Base-by-base conservation (phyloP, 2,888 invertebrate genomes). In the Seira sanloemensis region DNA sequence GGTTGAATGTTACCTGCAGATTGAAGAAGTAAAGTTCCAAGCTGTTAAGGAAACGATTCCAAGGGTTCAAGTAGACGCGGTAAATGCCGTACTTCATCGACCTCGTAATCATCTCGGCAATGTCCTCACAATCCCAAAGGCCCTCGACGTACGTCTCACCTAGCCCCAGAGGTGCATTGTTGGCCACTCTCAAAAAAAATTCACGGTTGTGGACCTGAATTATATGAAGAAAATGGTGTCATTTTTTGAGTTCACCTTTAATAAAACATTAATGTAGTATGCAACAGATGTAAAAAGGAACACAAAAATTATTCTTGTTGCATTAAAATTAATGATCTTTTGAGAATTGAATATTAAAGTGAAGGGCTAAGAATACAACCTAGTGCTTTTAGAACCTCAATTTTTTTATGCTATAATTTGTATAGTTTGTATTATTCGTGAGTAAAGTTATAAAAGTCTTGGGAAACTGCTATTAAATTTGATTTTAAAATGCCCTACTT, bases 11-110 rank as follows among this genome's bases (percentile, higher is more conserved):
- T n/a, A n/a, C n/a, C n/a, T n/a, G n/a, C n/a, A 85, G 58, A 46
- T 85, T 85, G 58, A 85, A 85, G 37, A 86, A 83, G 1, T 26
- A 16, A 19, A 86, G 69, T 7, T 82, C 69, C 12, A 78, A 25
- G 24, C 78, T 82, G 19, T 86, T 86, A 1, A 86, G 66, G 19
- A 86, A 86, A 0, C 86, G 46, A 26, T 86, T 86, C 78, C 78
- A 86, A 16, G 82, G 82, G 50, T 86, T 74, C 7, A 86, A 58
- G 76, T 86, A 86, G 26, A 78, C 50, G 0, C 78, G 27, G 24
- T 72, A 86, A 1, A 82, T 25, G 27, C 76, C 71, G 25, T 69
- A 65, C 21, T 62, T 74, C 71, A 86, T 74, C 18, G 80, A 82
- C 23, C 86, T 2, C 12, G 66, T 24, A 46, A 65, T 62, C 58